phyloP scores from a whole-genome alignment of 2,113 vertebrate genomes.

The Myiagra hebetior region DNA sequence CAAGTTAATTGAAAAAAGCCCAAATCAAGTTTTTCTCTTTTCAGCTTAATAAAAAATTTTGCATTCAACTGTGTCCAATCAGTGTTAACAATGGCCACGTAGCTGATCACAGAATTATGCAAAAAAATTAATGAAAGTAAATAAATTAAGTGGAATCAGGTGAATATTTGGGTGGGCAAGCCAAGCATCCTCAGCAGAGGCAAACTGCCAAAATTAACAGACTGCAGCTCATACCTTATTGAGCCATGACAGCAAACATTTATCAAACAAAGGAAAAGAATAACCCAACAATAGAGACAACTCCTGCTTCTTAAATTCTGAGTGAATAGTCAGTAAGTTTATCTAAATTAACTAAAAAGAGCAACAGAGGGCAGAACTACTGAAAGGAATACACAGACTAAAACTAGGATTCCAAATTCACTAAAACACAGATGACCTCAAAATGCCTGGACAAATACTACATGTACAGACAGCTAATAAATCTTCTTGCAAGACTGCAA shows the following conservation, averaged over 20 bases:
- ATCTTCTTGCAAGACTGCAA: neutral
- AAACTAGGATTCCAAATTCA: neutral
- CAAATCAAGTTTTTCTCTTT: slow-evolving; percentile 5
- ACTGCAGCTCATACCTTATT: slow-evolving; percentile 59
- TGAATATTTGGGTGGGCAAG: slow-evolving; percentile 56
- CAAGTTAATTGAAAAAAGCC: slow-evolving; percentile 14
- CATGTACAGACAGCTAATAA: slow-evolving; percentile 10
- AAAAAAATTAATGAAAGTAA: slow-evolving; percentile 62
- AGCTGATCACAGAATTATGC: slow-evolving; percentile 38
- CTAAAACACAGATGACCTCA: neutral
- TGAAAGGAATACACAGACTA: neutral
- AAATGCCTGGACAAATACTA: slow-evolving; percentile 11
- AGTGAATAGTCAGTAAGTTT: neutral
- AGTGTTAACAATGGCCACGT: slow-evolving; percentile 29
- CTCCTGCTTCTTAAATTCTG: slow-evolving; percentile 23
- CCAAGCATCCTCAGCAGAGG: slow-evolving; percentile 43
- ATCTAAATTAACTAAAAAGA: slow-evolving; percentile 54
- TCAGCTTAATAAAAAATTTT: slow-evolving; percentile 9
- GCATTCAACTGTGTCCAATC: slow-evolving; percentile 46
- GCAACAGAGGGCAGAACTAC: neutral
- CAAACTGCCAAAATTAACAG: slow-evolving; percentile 65
- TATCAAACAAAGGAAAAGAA: slow-evolving; percentile 63
- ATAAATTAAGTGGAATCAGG: slow-evolving; percentile 66
- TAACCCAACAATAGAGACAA: slow-evolving; percentile 37
- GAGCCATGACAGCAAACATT: slow-evolving; percentile 68